phyloP scores from a whole-genome alignment of 1,140 invertebrate genomes.

The Conus ventricosus region DNA sequence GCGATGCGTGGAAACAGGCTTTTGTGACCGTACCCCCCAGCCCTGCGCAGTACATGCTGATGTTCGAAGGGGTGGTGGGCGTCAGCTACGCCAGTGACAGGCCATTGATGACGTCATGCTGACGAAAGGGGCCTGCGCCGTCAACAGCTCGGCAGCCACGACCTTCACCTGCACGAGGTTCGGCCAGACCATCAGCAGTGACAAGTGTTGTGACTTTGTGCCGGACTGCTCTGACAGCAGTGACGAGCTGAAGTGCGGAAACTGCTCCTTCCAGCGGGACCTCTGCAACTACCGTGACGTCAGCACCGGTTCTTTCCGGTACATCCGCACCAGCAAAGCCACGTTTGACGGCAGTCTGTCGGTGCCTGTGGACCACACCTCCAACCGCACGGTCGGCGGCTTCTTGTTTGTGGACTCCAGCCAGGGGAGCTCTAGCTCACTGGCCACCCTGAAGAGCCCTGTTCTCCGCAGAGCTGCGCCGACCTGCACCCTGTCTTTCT shows the following conservation, averaged over 20 bases:
- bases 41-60: slow-evolving; percentile 45
- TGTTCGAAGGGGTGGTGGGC: slow-evolving; percentile 80
- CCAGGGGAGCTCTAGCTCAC: slow-evolving; percentile 48
- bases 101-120: slow-evolving; percentile 84
- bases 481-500: slow-evolving; percentile 76
- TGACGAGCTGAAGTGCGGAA: slow-evolving; percentile 70
- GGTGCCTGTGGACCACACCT: slow-evolving; percentile 84
- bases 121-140: background rate
- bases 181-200: background rate
- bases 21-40: slow-evolving; percentile 41
- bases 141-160: background rate
- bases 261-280: slow-evolving; percentile 67
- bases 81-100: slow-evolving; percentile 81
- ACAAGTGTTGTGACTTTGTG: slow-evolving; percentile 69
- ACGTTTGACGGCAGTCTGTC: slow-evolving; percentile 79
- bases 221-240: slow-evolving; percentile 65
- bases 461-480: slow-evolving; percentile 52
- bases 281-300: slow-evolving; percentile 62
- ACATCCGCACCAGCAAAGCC: slow-evolving; percentile 56
- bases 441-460: slow-evolving; percentile 56
- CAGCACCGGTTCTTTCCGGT: slow-evolving; percentile 62
- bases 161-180: background rate
- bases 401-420: slow-evolving; percentile 84
- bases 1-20: slow-evolving; percentile 56
- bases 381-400: slow-evolving; percentile 77